phyloP scores from a whole-genome alignment of 2,113 vertebrate species.

The Ceyx margarethae region DNA sequence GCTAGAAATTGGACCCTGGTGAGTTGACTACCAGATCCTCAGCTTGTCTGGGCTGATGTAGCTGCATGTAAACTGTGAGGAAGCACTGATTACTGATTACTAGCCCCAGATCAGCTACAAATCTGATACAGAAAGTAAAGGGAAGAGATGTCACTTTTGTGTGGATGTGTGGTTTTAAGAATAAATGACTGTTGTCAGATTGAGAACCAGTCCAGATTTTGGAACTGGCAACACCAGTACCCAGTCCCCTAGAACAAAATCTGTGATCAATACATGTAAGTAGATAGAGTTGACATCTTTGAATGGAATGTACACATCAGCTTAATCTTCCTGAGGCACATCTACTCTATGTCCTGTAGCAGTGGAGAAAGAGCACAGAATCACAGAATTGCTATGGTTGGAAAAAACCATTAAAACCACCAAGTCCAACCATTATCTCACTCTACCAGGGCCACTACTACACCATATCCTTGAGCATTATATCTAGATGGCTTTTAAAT shows the following conservation, averaged over 20 bases:
- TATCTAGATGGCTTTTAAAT: too few species aligned
- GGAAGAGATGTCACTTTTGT: not conserved
- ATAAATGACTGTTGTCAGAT: not conserved
- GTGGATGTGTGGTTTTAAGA: not conserved
- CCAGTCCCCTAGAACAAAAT: not conserved
- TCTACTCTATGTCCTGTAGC: not conserved
- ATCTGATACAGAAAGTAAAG: not conserved
- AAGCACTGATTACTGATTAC: not conserved
- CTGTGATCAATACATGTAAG: not conserved
- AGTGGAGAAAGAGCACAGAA: not conserved
- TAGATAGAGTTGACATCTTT: not conserved
- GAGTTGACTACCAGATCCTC: not conserved
- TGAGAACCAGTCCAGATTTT: not conserved
- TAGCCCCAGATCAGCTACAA: not conserved
- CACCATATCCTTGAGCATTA: too few species aligned
- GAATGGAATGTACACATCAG: not conserved
- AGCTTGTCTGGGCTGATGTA: not conserved
- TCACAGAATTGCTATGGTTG: too few species aligned
- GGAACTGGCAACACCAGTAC: not conserved
- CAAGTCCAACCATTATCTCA: too few species aligned
- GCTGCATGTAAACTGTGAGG: not conserved
- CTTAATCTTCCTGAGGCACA: not conserved
- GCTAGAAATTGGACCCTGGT: not conserved
- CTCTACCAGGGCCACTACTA: too few species aligned
- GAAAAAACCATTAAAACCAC: too few species aligned